Evolutionary conservation across 1,140 invertebrate species (phyloP).

Genomic region (Papilio glaucus): DNA sequence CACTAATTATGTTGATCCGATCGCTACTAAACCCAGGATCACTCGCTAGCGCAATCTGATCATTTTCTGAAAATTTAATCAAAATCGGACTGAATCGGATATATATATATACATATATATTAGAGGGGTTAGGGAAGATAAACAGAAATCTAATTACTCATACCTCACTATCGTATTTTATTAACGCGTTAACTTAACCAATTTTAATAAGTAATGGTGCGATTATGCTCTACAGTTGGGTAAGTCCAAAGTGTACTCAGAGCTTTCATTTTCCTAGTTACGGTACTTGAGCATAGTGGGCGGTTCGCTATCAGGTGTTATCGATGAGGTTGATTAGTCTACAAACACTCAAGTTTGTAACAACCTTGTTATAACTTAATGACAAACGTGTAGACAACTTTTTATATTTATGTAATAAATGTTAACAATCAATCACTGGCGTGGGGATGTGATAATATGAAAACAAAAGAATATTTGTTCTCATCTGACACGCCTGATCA

Average conservation of each 20-base stretch:
- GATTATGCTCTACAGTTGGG: background rate
- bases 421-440: slow-evolving; percentile 35
- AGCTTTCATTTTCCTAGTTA: slow-evolving; percentile 32
- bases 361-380: slow-evolving; percentile 19
- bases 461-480: slow-evolving; percentile 41
- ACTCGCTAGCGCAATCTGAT: too few species aligned
- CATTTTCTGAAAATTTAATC: too few species aligned
- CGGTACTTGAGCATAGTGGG: background rate
- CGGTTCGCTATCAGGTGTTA: slow-evolving; percentile 8
- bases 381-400: slow-evolving; percentile 3
- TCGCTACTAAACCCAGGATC: too few species aligned
- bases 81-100: too few species aligned
- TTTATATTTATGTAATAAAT: background rate
- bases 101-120: background rate
- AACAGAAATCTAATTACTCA: background rate
- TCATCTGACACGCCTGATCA: slow-evolving; percentile 42
- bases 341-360: slow-evolving; percentile 15
- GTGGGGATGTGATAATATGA: slow-evolving; percentile 40
- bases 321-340: slow-evolving; percentile 14
- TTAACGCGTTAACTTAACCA: background rate
- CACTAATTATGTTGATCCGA: too few species aligned
- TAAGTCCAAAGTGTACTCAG: slow-evolving; percentile 2
- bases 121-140: background rate
- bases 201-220: background rate
- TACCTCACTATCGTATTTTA: background rate